Base-by-base conservation (phyloP, 2,113 vertebrate species). In the Eptesicus fuscus region DNA sequence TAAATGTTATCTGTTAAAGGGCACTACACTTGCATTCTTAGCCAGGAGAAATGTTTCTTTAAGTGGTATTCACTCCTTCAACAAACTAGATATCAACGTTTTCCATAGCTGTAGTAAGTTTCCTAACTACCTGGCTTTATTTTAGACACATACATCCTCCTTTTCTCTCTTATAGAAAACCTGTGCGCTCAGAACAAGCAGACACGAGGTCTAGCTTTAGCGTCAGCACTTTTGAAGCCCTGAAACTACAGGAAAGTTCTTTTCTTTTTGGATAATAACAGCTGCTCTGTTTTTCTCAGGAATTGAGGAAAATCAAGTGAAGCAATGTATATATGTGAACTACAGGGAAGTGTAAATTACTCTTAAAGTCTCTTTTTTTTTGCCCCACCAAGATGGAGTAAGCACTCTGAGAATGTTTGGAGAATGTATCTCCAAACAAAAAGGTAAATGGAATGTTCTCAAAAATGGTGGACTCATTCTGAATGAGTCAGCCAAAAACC, bases 11-110 rank as follows among this genome's bases (percentile, higher is more conserved):
- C 37, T 69, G 30, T 74, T 63, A 63, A 91, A 93, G 65, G 86
- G 18, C 28, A 70, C 16, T 30, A 10, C 59, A 42, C 85, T 22
- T 86, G 10, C 13, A 61, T 2, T 83, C 70, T 76, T 78, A 91
- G 87, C 76, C 77, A 79, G 87, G 32, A 90, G 65, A n/a, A 94
- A n/a, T 76, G 40, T 76, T 94, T 94, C 25, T 84, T 93, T 87
- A 96, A 93, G 83, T 82, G 76, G 7, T 83, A 71, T 80, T 80
- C 61, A 70, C 23, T 51, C n/a, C 14, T 56, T 94, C 59, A 18
- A n/a, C 11, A 86, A 83, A 56, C 61, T 86, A 30, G 4, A 0
- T 71, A 94, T 51, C 76, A 73, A 30, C 30, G 7, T 63, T 94
- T 76, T 79, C 4, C 63, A 79, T 4, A 83, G 44, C 47, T 70